Conservation (phyloP, 2,797 vertebrate species). For the Eulemur albifrons region DNA sequence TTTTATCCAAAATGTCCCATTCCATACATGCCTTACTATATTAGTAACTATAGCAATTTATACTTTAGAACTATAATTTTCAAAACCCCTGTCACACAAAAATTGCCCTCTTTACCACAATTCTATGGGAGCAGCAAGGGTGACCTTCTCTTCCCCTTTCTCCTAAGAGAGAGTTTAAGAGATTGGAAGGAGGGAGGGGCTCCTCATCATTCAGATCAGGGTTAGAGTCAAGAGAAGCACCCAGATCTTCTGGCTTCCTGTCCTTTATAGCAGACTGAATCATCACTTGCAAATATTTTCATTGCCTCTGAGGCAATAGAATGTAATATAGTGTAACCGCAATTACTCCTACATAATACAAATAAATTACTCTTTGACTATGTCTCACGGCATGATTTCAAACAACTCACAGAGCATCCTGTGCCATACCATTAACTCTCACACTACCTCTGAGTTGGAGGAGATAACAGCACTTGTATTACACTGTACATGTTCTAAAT, state of each 20-base stretch:
- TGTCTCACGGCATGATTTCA: neutral
- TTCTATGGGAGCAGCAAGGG: neutral
- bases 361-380: neutral
- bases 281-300: neutral
- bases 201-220: neutral
- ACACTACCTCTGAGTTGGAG: neutral
- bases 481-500: fast-evolving
- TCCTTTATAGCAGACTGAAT: neutral
- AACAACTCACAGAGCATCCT: neutral
- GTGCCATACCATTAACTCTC: neutral
- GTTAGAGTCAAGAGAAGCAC: neutral
- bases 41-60: neutral
- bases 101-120: neutral
- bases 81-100: neutral
- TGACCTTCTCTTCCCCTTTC: neutral
- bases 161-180: neutral
- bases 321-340: neutral
- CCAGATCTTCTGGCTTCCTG: neutral
- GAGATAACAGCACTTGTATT: neutral
- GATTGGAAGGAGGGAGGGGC: neutral
- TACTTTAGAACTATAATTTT: neutral
- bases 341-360: neutral
- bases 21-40: neutral
- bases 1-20: neutral
- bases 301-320: neutral